Evolutionary conservation across 2,797 vertebrate species (phyloP).

Genomic region (Morelia viridis): DNA sequence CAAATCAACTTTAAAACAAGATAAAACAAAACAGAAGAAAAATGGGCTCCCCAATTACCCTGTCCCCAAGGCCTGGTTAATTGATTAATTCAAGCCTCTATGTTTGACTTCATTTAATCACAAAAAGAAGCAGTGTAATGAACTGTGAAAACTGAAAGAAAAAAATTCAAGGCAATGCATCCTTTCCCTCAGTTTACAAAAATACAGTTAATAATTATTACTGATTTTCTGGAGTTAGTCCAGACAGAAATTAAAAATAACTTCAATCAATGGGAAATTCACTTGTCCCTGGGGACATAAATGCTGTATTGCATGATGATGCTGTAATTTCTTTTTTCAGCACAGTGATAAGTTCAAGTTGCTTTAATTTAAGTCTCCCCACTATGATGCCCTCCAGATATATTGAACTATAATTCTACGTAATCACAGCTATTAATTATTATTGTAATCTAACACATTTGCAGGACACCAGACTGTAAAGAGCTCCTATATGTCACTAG

Average conservation of each 20-base stretch:
- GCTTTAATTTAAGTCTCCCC: constrained; percentile 6
- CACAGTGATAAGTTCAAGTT: constrained; percentile 58
- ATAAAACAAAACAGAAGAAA: neutral
- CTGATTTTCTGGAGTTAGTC: constrained; percentile 95
- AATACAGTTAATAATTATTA: constrained; percentile 81
- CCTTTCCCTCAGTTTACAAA: constrained; percentile 78
- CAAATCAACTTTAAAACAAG: neutral
- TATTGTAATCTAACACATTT: neutral
- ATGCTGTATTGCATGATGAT: constrained; percentile 50
- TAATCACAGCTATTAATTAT: neutral
- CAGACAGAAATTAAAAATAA: constrained; percentile 86
- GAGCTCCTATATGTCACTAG: constrained; percentile 25
- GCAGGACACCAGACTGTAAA: neutral
- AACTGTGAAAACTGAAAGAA: constrained; percentile 71
- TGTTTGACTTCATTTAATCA: constrained; percentile 71
- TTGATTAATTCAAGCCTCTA: constrained; percentile 67
- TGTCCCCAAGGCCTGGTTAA: constrained; percentile 12
- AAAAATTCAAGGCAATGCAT: constrained; percentile 69
- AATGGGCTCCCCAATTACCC: neutral
- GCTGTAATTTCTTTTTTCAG: constrained; percentile 51
- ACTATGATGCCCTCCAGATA: neutral
- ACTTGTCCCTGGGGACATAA: constrained; percentile 53
- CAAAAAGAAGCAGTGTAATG: constrained; percentile 73
- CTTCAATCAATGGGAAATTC: constrained; percentile 66
- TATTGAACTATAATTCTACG: neutral